Percentiles rank a stretch among this genome's conserved stretches.
These are phyloP conservation scores for Aspidapion aeneum DNA, from an alignment of 2,888 invertebrate species.

Conservation along the genomic window DNA sequence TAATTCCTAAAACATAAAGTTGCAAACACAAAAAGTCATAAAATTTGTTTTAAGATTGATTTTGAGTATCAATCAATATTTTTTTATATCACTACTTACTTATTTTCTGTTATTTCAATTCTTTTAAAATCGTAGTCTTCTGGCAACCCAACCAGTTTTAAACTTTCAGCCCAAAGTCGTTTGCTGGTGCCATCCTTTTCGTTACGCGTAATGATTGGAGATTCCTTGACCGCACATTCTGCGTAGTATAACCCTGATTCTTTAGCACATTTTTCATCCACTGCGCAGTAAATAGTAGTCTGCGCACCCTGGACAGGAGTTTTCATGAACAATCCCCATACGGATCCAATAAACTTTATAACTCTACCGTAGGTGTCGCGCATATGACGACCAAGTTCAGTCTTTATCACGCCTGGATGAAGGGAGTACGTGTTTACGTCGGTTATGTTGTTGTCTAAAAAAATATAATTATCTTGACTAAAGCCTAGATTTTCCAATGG, in stretches of 20 bases:
- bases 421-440: conserved; percentile 65
- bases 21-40: too few relatives aligned
- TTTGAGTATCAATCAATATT: too few relatives aligned
- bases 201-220: not conserved
- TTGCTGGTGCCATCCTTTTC: not conserved
- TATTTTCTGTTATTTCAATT: not conserved
- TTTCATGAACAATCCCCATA: not conserved
- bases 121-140: conserved; percentile 49
- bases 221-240: not conserved
- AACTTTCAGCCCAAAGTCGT: conserved; percentile 52
- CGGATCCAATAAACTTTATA: not conserved
- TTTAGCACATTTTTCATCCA: conserved; percentile 56
- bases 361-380: conserved; percentile 42
- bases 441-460: conserved; percentile 37
- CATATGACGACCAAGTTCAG: conserved; percentile 70
- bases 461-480: too few relatives aligned
- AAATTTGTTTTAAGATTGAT: too few relatives aligned
- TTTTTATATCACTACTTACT: too few relatives aligned
- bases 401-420: conserved; percentile 72
- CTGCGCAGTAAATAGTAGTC: conserved; percentile 66
- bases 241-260: not conserved
- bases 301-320: conserved; percentile 59
- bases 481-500: too few relatives aligned
- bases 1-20: too few relatives aligned
- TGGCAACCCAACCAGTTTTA: conserved; percentile 50